Evolutionary conservation across 92 coral and sea anemone genomes (phyloP).

Genomic region (Porites evermanni): DNA sequence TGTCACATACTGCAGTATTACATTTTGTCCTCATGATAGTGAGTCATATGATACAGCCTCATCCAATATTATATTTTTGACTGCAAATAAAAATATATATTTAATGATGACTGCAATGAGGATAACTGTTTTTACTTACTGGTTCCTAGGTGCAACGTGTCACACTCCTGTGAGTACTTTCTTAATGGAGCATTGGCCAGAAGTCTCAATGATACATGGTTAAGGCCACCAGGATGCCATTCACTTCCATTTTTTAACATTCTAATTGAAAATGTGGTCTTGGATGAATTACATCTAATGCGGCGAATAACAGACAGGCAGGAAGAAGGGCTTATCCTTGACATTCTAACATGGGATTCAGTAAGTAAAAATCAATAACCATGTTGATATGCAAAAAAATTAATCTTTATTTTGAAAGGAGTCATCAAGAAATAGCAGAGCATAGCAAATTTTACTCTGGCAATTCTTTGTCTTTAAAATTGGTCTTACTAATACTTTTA

Average conservation of each 20-base stretch:
- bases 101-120: no score
- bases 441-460: no score
- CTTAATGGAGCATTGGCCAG: conserved; percentile 20
- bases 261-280: conserved; percentile 10
- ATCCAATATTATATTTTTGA: no score
- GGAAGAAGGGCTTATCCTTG: conserved; percentile 52
- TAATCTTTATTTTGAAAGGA: no score
- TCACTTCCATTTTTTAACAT: conserved; percentile 30
- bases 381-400: no score
- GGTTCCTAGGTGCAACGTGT: conserved; percentile 42
- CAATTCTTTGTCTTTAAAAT: no score
- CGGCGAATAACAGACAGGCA: conserved; percentile 50
- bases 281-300: conserved; percentile 56
- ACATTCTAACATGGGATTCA: conserved; percentile 45
- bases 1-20: no score
- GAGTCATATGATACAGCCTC: no score
- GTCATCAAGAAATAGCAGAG: no score
- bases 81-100: no score
- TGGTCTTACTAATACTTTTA: no score
- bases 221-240: conserved; percentile 35
- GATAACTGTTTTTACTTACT: conserved; percentile 7
- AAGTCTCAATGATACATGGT: conserved; percentile 17
- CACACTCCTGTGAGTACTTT: conserved; percentile 22
- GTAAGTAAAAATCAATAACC: not conserved
- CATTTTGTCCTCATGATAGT: no score